Evolutionary conservation across 1,140 invertebrate genomes (phyloP).

Genomic region (Luehdorfia chinensis): DNA sequence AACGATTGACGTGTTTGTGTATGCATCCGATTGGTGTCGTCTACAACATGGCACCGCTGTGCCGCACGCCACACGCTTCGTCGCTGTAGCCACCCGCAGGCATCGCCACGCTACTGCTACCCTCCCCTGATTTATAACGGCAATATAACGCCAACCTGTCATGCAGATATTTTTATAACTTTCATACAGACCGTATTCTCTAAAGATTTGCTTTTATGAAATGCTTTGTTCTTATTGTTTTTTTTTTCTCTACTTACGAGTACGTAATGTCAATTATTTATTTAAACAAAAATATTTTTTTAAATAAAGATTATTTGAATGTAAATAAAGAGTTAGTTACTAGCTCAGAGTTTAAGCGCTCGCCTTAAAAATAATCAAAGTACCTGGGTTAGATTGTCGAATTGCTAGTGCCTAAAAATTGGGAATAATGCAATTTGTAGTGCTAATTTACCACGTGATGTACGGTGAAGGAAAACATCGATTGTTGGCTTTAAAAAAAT

Average conservation of each 20-base stretch:
- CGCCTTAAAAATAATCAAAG: too few relatives aligned
- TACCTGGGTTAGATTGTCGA: too few relatives aligned
- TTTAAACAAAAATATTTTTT: too few relatives aligned
- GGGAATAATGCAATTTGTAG: too few relatives aligned
- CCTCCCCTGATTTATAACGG: constrained; percentile 49
- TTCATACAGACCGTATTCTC: constrained; percentile 32
- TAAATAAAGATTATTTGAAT: too few relatives aligned
- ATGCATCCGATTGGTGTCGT: constrained; percentile 50
- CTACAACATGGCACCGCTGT: constrained; percentile 38
- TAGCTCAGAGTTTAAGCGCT: too few relatives aligned
- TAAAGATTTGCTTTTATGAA: constrained; percentile 30
- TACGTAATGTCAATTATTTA: too few relatives aligned
- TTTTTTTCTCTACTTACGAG: constrained; percentile 2
- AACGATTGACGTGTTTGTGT: constrained; percentile 15
- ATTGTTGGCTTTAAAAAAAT: too few relatives aligned
- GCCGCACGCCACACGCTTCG: constrained; percentile 22
- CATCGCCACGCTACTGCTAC: constrained; percentile 36
- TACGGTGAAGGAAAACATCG: too few relatives aligned
- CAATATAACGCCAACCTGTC: constrained; percentile 50
- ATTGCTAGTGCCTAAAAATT: too few relatives aligned
- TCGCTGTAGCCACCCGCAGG: constrained; percentile 16
- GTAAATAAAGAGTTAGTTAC: too few relatives aligned
- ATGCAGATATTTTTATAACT: constrained; percentile 57
- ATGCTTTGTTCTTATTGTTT: constrained; percentile 34
- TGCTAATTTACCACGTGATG: too few relatives aligned